phyloP scores from a whole-genome alignment of 2,113 vertebrate species.

The Tinamus guttatus region DNA sequence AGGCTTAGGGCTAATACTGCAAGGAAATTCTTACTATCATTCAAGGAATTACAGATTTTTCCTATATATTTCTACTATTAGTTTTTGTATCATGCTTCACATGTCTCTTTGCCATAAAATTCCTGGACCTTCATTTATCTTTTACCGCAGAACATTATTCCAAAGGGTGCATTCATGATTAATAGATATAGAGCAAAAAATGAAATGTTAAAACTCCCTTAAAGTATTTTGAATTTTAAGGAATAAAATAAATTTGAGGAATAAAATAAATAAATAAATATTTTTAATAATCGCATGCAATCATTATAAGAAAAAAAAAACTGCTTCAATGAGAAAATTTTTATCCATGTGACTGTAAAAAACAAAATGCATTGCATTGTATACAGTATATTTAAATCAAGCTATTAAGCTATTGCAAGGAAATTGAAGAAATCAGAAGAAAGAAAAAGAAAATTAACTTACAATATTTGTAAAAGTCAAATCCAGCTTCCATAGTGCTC shows the following conservation, averaged over 20 bases:
- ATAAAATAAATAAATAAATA: background rate
- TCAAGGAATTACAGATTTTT: background rate
- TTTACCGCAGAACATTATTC: background rate
- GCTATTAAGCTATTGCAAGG: background rate
- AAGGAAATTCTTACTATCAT: background rate
- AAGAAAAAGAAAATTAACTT: constrained; percentile 59
- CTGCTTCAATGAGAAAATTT: background rate
- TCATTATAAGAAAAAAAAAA: background rate
- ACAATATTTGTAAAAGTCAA: constrained; percentile 92
- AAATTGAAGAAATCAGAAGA: background rate
- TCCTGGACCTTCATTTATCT: background rate
- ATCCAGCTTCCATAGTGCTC: constrained; percentile 95
- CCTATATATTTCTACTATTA: background rate
- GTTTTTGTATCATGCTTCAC: background rate
- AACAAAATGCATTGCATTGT: background rate
- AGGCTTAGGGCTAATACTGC: background rate
- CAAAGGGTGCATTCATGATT: background rate
- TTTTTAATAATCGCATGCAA: background rate
- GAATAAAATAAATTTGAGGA: background rate
- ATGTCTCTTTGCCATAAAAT: background rate
- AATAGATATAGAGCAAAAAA: background rate
- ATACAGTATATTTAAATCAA: background rate
- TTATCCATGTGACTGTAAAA: background rate
- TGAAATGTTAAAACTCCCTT: background rate
- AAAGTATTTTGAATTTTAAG: background rate